A percentile compares a stretch with the other conserved stretches of the same genome.
Conservation (phyloP, 92 coral and sea anemone genomes). For the Virgularia gustaviana region DNA sequence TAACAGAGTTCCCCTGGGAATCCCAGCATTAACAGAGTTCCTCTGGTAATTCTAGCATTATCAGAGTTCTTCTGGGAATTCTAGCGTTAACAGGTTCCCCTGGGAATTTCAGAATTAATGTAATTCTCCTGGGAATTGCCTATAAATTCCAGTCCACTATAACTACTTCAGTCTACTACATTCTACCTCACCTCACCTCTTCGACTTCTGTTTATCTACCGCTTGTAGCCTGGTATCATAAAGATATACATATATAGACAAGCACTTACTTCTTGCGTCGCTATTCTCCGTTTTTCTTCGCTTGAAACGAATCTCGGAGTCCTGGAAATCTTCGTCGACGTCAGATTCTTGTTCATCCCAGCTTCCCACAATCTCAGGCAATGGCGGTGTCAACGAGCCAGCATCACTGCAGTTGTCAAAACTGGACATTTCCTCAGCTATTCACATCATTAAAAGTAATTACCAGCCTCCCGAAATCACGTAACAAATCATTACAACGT, state of each 20-base stretch:
- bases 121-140: too few relatives aligned
- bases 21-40: not conserved
- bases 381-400: constrained; percentile 12
- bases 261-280: not conserved
- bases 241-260: not conserved
- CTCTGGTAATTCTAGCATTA: not conserved
- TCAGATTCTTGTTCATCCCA: constrained; percentile 14
- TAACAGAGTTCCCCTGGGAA: not conserved
- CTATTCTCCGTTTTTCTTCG: constrained; percentile 6
- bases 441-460: too few relatives aligned
- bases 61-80: not conserved
- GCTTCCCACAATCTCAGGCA: not conserved
- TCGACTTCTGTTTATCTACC: not conserved
- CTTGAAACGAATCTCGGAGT: not conserved
- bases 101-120: too few relatives aligned
- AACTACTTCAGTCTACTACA: not conserved
- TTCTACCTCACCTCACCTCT: not conserved
- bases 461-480: too few relatives aligned
- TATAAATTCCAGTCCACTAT: not conserved
- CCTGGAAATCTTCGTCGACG: constrained; percentile 1
- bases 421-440: not conserved
- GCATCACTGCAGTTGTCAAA: not conserved
- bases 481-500: too few relatives aligned
- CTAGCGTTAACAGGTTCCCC: too few relatives aligned
- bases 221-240: not conserved